phyloP scores from a whole-genome alignment of 2,888 invertebrate species.

The Erebia palarica region DNA sequence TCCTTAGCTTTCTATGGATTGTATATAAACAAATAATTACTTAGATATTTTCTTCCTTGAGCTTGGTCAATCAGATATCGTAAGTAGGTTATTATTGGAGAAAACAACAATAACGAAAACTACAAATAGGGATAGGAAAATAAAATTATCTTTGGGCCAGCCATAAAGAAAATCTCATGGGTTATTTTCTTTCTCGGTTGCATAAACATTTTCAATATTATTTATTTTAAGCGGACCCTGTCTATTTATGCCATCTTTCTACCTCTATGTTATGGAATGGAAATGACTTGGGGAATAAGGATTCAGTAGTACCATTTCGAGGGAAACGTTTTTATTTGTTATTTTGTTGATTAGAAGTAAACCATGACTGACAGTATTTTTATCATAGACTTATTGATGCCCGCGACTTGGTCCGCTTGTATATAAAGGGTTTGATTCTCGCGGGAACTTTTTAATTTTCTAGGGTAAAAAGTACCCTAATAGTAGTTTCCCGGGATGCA shows the following conservation, averaged over 20 bases:
- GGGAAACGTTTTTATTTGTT: too few relatives aligned
- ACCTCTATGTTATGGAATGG: conserved; percentile 55
- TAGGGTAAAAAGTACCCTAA: too few relatives aligned
- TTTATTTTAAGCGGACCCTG: conserved; percentile 68
- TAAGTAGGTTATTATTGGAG: neutral
- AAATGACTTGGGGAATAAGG: neutral
- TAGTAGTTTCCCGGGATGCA: too few relatives aligned
- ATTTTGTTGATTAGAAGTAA: neutral
- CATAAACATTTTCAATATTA: conserved; percentile 69
- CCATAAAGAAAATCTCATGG: conserved; percentile 36
- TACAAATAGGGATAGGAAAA: conserved; percentile 20
- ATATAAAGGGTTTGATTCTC: too few relatives aligned
- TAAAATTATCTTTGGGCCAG: conserved; percentile 34
- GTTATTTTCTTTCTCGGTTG: conserved; percentile 46
- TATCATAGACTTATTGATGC: too few relatives aligned
- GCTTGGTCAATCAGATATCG: conserved; percentile 2
- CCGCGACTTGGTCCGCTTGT: too few relatives aligned
- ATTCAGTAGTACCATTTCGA: neutral
- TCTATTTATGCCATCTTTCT: conserved; percentile 49
- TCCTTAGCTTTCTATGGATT: too few relatives aligned
- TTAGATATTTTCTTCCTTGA: neutral
- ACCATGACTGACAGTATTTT: too few relatives aligned
- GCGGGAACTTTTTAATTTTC: too few relatives aligned
- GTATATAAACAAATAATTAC: neutral
- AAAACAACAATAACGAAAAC: conserved; percentile 9